Base-by-base conservation (phyloP, 2,113 vertebrate species). In the Tyto alba region DNA sequence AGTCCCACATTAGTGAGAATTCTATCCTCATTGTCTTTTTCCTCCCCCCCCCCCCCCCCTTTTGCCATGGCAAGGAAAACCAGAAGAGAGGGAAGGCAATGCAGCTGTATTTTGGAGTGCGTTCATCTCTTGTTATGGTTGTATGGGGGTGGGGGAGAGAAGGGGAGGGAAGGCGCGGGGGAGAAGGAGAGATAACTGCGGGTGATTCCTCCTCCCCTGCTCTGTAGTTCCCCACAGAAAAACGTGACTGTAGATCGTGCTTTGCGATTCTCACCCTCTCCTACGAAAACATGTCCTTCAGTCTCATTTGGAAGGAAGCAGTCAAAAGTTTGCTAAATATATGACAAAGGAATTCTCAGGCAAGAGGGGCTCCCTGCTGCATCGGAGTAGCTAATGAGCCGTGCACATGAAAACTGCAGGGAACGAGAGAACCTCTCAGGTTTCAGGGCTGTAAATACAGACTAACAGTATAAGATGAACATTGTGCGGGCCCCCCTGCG, bases 311-410 rank as follows among this genome's bases (percentile, higher is more conserved):
- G 73, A 96, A 97, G 48, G 80, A 95, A 94, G 79, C 67, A 89
- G 47, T 45, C 84, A 85, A 64, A 96, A 97, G 91, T 97, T 96
- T 97, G 91, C 92, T 96, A 95, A 95, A 95, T 94, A 90, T 94
- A 83, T 0, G 10, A 69, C 68, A 87, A 78, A 97, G 80, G 84
- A 71, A 93, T 94, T 95, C 90, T 94, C 85, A 67, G 89, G 19
- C 77, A 68, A 89, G 92, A 73, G 90, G 76, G 66, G 92, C 66
- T 96, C 73, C 86, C 89, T 96, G 73, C 82, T 85, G 88, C 85
- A 84, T 83, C 74, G 45, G 67, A 91, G 68, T 74, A 11, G 89
- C 79, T 94, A 55, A 74, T 52, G 82, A 89, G 74, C 77, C 78
- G 64, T 78, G 80, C 53, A 45, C 73, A 43, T 1, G 17, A 69